These are phyloP conservation scores for Toxotes chatareus DNA, from an alignment of 2,113 vertebrate genomes.

Conservation along the genomic window DNA sequence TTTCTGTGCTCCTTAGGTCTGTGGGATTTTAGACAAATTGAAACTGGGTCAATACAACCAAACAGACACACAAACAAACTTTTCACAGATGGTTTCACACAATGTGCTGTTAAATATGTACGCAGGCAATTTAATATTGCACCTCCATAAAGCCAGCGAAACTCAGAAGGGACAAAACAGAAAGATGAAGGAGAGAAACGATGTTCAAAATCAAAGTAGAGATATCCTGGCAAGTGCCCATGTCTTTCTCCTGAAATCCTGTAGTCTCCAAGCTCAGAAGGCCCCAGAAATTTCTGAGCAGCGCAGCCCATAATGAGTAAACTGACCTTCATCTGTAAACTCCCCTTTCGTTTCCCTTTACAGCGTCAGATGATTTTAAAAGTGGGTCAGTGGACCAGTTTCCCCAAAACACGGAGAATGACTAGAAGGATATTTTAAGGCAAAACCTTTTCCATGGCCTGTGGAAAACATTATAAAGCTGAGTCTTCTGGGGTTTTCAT, in stretches of 20 bases:
- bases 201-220: too few species aligned
- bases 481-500: neutral
- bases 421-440: neutral
- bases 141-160: neutral
- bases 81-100: too few species aligned
- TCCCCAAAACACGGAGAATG: neutral
- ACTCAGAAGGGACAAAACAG: too few species aligned
- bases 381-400: conserved; percentile 24
- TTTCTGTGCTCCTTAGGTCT: neutral
- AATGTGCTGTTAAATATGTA: too few species aligned
- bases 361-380: neutral
- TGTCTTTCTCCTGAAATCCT: too few species aligned
- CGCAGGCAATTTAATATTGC: neutral
- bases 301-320: neutral
- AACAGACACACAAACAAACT: too few species aligned
- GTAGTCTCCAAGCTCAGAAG: neutral
- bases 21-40: neutral
- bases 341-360: neutral
- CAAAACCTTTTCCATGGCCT: neutral
- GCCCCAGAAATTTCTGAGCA: neutral
- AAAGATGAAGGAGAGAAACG: too few species aligned
- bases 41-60: neutral
- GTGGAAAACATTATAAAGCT: conserved; percentile 2
- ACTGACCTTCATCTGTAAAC: neutral
- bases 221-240: too few species aligned